These are phyloP conservation scores for Metopia argyrocephala DNA, from an alignment of 2,888 invertebrate genomes.

Conservation along the genomic window DNA sequence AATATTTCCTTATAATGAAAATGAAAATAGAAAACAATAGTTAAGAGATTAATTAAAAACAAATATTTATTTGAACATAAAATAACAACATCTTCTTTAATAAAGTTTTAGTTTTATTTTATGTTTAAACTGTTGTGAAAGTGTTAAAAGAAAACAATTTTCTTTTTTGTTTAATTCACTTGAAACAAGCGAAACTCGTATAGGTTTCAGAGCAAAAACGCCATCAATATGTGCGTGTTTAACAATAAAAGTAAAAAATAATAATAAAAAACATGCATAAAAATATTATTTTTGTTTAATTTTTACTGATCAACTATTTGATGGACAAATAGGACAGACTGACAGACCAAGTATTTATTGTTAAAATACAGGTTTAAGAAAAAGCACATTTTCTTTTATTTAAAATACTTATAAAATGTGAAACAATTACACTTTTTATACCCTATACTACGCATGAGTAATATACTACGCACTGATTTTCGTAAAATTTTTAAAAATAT, in stretches of 20 bases:
- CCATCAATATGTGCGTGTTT: slow-evolving; percentile 33
- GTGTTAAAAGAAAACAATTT: slow-evolving; percentile 52
- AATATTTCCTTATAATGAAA: slow-evolving; percentile 40
- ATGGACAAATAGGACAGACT: slow-evolving; percentile 33
- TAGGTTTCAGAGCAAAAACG: slow-evolving; percentile 35
- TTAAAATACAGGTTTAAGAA: too few relatives aligned
- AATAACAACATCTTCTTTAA: too few relatives aligned
- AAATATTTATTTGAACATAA: too few relatives aligned
- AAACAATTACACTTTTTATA: too few relatives aligned
- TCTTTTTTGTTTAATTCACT: slow-evolving; percentile 7
- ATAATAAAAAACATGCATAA: slow-evolving; percentile 47
- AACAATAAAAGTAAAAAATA: slow-evolving; percentile 18
- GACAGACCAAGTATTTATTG: too few relatives aligned
- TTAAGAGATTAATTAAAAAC: slow-evolving; percentile 40
- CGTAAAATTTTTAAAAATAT: too few relatives aligned
- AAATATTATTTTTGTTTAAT: slow-evolving; percentile 28
- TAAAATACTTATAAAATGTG: too few relatives aligned
- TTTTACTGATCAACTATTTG: neutral
- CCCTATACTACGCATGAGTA: too few relatives aligned
- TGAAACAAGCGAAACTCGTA: slow-evolving; percentile 47
- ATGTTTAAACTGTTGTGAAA: slow-evolving; percentile 50
- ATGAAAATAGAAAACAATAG: slow-evolving; percentile 24
- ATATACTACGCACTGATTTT: too few relatives aligned
- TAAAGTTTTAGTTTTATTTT: too few relatives aligned
- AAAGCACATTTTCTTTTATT: too few relatives aligned